Base-by-base conservation (phyloP, 2,113 vertebrate genomes). In the Empidonax traillii region DNA sequence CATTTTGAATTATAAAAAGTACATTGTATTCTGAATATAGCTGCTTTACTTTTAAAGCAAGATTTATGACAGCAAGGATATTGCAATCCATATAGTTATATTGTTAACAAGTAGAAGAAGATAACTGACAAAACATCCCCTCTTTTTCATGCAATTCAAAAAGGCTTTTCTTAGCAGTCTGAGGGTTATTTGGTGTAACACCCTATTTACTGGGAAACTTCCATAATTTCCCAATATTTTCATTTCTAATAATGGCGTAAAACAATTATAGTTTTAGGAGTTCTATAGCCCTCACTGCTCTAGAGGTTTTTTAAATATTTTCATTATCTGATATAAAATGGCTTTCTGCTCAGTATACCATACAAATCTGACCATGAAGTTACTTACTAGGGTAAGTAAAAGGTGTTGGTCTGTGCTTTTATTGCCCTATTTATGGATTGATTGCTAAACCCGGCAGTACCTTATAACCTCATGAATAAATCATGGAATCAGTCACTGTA, bases 331-430 rank as follows among this genome's bases (percentile, higher is more conserved):
- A 97, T 97, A 96, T 92, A 93, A 97, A 98, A 98, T 97, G 96
- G 66, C 97, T 97, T 98, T 98, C 96, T 98, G 98, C 97, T 97
- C 97, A 98, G 93, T 95, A 97, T 88, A 96, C 96, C 97, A 95
- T 96, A 96, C 52, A 98, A 97, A 97, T 95, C 96, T 98, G 97
- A 97, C 97, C 97, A 97, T 97, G 96, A 97, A 96, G 96, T 96
- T 97, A 96, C 96, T 98, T 97, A 93, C 66, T 95, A 90, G 80
- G 73, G 55, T 96, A 84, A 95, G 87, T 96, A 85, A 96, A 96
- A 97, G 94, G 94, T 97, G 94, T 96, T 97, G 97, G 96, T 97
- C 97, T 98, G 94, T 98, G 97, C 98, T 98, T 98, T 98, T 98
- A 98, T 98, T 97, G 93, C 97, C 96, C 96, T 97, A 97, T 97